Base-by-base conservation (phyloP, 2,888 invertebrate genomes). In the Zeuzera pyrina region DNA sequence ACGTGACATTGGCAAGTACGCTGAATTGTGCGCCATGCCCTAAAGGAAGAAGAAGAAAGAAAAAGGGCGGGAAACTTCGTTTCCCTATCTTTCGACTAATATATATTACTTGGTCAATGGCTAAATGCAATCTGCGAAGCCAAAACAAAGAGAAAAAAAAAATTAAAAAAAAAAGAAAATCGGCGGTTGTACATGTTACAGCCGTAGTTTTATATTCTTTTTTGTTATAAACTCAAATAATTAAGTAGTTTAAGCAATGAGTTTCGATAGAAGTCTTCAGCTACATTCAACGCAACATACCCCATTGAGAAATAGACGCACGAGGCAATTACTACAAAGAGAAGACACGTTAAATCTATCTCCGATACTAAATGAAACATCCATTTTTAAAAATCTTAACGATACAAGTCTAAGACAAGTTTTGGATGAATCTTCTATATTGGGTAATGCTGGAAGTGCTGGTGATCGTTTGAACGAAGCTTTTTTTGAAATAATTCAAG, bases 401-500 rank as follows among this genome's bases (percentile, higher is more conserved):
- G 83, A 83, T 44, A 76, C 79, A 11, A 81, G 79, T 47, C 50
- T 83, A 33, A 54, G 81, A 34, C 77, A 79, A 56, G 73, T 68
- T 31, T 55, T 83, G 31, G 74, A 83, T 40, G 83, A 83, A 39
- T 73, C 83, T 30, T 76, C 81, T 15, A 51, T 79, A 30, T 30
- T 77, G 38, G 41, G 63, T 1, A 64, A 55, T 26, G 36, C 67
- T 4, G 72, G 69, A 12, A 59, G 49, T 31, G 65, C 67, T 2
- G 72, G 72, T 3, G 71, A 74, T 34, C 63, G 65, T 8, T 52
- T 84, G 37, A 65, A 47, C 43, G 84, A 81, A 60, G 70, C 72
- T 6, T 84, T 79, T 44, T 84, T 74, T 49, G 83, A 84, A 50
- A 73, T 83, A 40, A 73, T 84, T 41, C 81, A 81, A 47, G 53